A percentile compares a stretch with the other conserved stretches of the same genome.
Evolutionary conservation across 2,797 vertebrate species (phyloP).

Genomic region (Characodon lateralis): DNA sequence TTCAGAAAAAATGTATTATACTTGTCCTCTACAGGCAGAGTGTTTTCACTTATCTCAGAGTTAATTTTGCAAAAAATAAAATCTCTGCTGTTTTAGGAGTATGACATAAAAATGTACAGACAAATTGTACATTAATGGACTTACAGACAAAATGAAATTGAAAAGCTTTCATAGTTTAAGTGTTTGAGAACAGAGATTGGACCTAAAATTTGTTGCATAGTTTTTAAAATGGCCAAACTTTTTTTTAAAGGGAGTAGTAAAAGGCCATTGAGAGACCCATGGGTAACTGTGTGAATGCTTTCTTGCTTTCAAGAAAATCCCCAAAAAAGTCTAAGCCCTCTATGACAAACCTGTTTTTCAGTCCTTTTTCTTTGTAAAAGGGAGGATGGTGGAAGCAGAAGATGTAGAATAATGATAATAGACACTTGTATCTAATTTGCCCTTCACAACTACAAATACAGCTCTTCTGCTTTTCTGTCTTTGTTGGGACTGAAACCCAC

Average conservation of each 20-base stretch:
- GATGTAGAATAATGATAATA: no score
- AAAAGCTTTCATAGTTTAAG: background rate
- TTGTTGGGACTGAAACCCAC: background rate
- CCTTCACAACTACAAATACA: background rate
- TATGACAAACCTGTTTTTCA: no score
- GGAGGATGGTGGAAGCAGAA: no score
- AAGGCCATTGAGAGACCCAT: no score
- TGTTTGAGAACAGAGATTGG: background rate
- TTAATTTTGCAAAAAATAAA: background rate
- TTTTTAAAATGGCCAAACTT: background rate
- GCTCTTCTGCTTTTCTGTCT: background rate
- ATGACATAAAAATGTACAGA: background rate
- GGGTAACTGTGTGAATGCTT: no score
- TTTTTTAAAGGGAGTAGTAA: no score
- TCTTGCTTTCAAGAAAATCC: no score
- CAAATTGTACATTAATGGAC: background rate
- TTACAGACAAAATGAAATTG: background rate
- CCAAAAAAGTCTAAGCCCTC: no score
- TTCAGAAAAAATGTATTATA: no score
- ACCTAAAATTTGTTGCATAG: background rate
- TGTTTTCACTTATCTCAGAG: background rate
- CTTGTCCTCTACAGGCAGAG: background rate
- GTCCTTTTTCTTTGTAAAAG: background rate
- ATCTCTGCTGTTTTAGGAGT: background rate
- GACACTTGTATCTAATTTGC: background rate